Evolutionary conservation across 2,113 vertebrate genomes (phyloP), one percentile per base, ranked within the genome.

Genomic region (Ornithorhynchus anatinus): DNA sequence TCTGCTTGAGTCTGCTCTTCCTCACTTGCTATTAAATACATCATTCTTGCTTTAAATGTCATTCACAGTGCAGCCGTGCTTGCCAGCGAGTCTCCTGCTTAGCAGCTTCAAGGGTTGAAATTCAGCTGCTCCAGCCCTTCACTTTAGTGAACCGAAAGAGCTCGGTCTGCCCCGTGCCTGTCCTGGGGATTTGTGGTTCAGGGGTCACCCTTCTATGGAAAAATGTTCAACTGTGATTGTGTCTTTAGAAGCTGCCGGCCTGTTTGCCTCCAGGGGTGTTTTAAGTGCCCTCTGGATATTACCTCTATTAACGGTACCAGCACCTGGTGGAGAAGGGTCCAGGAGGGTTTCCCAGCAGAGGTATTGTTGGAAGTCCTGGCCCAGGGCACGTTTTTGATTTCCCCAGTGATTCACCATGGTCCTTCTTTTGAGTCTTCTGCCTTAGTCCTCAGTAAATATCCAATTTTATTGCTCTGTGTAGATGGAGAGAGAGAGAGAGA

Each of bases 11-110:
- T 64, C 69, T 77, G 81, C 16, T 68, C 61, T 80, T 83, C 57
- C 33, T n/a, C 62, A 56, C 59, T 25, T 59, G 10, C 37, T 59
- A 78, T 64, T 86, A 71, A 81, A 90, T 85, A 78, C 56, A 74
- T 48, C 61, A 1, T 74, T 88, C 79, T 90, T 59, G 57, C 81
- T 89, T 85, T 87, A 84, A 78, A 82, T 75, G 74, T 86, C 75
- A 80, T 83, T 79, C 69, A 38, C 58, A 86, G 82, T 48, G 80
- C 77, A 84, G 71, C 52, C 69, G 84, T 36, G 40, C 67, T 48
- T 77, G 70, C 82, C 84, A 76, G 84, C 29, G 71, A 75, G 70
- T 62, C 68, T 72, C 84, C 69, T 37, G 77, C 72, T 80, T 81
- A 82, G 77, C 71, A 63, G 58, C 71, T 80, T 52, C 15, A 77